Percentiles rank a stretch among this genome's conserved stretches.
Conservation (phyloP, 2,888 invertebrate species). For the Brachypalpus laphriformis region DNA sequence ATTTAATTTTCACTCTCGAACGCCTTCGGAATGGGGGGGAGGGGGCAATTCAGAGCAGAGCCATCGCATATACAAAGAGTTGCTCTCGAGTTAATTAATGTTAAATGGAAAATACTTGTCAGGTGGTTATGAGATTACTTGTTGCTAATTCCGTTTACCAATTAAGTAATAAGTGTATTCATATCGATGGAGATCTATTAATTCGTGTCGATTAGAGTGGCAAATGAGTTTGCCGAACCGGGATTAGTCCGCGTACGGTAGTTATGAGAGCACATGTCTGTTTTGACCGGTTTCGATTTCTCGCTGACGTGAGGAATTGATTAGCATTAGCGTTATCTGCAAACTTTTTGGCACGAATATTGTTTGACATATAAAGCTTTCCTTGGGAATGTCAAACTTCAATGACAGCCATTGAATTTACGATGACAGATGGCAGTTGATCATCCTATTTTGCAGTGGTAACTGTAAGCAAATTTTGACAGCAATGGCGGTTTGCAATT, state of each 20-base stretch:
- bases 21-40: neutral
- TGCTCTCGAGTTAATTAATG: slow-evolving; percentile 58
- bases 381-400: slow-evolving; percentile 6
- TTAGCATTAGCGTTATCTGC: slow-evolving; percentile 37
- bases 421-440: slow-evolving; percentile 37
- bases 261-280: neutral
- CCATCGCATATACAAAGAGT: neutral
- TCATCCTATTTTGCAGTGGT: neutral
- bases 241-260: neutral
- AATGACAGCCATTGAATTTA: slow-evolving; percentile 10
- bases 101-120: slow-evolving; percentile 55
- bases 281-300: neutral
- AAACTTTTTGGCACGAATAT: too few relatives aligned
- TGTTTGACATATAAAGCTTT: neutral
- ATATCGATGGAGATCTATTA: slow-evolving; percentile 32
- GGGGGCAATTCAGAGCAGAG: neutral
- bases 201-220: slow-evolving; percentile 19
- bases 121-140: slow-evolving; percentile 45
- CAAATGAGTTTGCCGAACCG: slow-evolving; percentile 38
- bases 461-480: neutral
- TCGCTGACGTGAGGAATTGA: slow-evolving; percentile 5
- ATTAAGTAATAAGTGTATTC: slow-evolving; percentile 14
- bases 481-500: neutral
- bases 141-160: slow-evolving; percentile 9
- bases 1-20: slow-evolving; percentile 35